phyloP scores from a whole-genome alignment of 2,888 invertebrate species.

The Timema podura region DNA sequence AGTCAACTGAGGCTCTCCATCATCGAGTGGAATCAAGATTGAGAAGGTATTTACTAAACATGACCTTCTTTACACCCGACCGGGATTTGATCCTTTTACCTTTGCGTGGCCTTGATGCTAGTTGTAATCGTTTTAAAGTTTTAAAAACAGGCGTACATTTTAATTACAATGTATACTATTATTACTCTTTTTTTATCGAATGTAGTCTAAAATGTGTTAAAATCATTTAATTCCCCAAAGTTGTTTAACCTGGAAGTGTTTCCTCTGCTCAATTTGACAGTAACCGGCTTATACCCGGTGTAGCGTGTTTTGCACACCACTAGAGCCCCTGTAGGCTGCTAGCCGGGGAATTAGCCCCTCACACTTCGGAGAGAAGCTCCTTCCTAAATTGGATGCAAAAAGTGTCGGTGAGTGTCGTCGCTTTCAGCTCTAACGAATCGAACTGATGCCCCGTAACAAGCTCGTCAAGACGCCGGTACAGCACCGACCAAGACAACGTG shows the following conservation, averaged over 20 bases:
- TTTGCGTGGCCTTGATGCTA: no score
- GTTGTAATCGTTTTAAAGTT: no score
- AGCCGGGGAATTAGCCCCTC: background rate
- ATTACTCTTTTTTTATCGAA: no score
- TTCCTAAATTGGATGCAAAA: conserved; percentile 31
- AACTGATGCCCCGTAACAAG: conserved; percentile 30
- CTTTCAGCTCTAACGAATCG: conserved; percentile 33
- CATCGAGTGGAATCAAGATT: no score
- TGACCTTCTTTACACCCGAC: no score
- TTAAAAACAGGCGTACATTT: no score
- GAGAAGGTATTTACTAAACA: no score
- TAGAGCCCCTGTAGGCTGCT: conserved; percentile 5
- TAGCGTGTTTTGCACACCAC: background rate
- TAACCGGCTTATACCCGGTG: background rate
- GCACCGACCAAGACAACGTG: no score
- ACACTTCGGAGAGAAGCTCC: background rate
- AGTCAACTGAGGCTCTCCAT: no score
- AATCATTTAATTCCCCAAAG: conserved; percentile 34
- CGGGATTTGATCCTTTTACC: no score
- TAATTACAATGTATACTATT: no score
- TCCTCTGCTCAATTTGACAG: background rate
- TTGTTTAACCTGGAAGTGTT: conserved; percentile 10
- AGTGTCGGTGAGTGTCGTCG: conserved; percentile 25
- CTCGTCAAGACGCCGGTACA: conserved; percentile 24
- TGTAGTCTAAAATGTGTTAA: no score